Evolutionary conservation across 2,113 vertebrate genomes (phyloP).

Genomic region (Rhinolophus ferrumequinum): DNA sequence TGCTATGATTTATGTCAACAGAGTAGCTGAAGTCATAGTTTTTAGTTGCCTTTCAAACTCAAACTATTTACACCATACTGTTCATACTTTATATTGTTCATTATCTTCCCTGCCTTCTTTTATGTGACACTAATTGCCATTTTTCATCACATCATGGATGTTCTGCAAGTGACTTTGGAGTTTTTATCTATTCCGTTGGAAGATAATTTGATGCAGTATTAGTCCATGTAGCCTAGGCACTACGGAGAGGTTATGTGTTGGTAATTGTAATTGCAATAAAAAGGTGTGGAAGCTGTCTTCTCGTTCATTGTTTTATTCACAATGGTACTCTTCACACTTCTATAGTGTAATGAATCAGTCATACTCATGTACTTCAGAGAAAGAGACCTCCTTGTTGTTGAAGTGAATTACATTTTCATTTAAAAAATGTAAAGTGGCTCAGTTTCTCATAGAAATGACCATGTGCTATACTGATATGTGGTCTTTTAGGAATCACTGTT

Average conservation of each 20-base stretch:
- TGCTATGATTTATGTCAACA: background rate
- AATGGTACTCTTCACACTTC: background rate
- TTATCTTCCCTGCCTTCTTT: background rate
- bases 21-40: background rate
- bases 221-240: background rate
- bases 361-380: background rate
- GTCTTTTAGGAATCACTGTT: background rate
- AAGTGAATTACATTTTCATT: background rate
- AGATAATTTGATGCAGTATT: conserved; percentile 14
- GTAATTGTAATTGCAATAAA: conserved; percentile 27
- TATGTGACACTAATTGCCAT: background rate
- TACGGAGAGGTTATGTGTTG: background rate
- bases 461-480: background rate
- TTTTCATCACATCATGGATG: background rate
- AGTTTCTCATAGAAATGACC: conserved; percentile 1
- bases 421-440: background rate
- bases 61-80: background rate
- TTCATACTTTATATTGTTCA: background rate
- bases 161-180: background rate
- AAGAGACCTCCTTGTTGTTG: background rate
- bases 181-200: background rate
- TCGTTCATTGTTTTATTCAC: background rate
- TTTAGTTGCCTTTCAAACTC: background rate
- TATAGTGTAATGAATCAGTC: background rate
- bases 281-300: background rate